phyloP scores from a whole-genome alignment of 1,140 invertebrate genomes.

The Drosophila cardini region DNA sequence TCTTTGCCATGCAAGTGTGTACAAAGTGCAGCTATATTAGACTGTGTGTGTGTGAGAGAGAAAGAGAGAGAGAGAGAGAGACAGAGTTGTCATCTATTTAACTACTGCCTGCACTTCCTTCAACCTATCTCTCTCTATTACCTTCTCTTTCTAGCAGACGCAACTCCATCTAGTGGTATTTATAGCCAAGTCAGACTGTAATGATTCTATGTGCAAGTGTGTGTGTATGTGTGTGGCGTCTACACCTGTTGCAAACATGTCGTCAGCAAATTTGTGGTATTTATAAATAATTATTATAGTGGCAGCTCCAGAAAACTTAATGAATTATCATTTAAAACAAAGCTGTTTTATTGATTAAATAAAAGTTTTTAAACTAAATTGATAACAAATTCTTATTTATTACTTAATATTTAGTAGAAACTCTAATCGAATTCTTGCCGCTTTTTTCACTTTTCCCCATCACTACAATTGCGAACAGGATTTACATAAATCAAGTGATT shows the following conservation, averaged over 20 bases:
- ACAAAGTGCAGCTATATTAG: constrained; percentile 34
- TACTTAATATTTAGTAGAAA: too few relatives aligned
- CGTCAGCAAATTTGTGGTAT: constrained; percentile 30
- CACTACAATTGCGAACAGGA: constrained; percentile 52
- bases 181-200: constrained; percentile 47
- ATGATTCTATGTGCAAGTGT: constrained; percentile 3
- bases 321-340: background rate
- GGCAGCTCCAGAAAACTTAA: background rate
- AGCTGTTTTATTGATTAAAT: background rate
- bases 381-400: too few relatives aligned
- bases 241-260: constrained; percentile 77
- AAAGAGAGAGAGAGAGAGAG: too few relatives aligned
- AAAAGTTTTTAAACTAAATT: too few relatives aligned
- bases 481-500: constrained; percentile 56
- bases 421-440: too few relatives aligned
- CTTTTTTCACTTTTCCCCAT: background rate
- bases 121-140: constrained; percentile 6
- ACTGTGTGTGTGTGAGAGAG: constrained; percentile 9
- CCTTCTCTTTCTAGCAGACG: constrained; percentile 17
- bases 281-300: constrained; percentile 3
- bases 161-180: constrained; percentile 44
- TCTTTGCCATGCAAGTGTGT: constrained; percentile 7
- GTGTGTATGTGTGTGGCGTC: constrained; percentile 34
- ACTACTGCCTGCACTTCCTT: constrained; percentile 32
- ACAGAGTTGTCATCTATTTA: constrained; percentile 36